Conservation (phyloP, 2,113 vertebrate genomes). For the Prionailurus viverrinus region DNA sequence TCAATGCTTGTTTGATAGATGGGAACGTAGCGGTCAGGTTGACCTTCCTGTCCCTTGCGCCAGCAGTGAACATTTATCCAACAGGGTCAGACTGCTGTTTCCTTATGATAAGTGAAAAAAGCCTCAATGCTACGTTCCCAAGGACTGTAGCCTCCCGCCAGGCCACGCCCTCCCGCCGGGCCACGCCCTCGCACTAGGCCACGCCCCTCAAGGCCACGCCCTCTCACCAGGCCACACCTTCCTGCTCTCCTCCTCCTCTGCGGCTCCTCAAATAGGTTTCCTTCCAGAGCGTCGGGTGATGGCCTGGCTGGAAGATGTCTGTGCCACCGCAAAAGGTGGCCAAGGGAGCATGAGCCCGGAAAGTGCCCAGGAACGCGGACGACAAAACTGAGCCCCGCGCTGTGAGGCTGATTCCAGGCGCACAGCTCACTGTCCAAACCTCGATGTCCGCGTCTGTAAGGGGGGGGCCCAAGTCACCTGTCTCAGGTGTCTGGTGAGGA, state of each 20-base stretch:
- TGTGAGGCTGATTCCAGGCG: not conserved
- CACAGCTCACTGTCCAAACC: not conserved
- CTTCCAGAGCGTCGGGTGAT: not conserved
- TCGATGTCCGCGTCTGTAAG: too few species aligned
- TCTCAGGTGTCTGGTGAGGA: not conserved
- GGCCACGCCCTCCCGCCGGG: not conserved
- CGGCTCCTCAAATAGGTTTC: not conserved
- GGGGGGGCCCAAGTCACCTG: too few species aligned
- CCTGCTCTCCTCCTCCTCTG: not conserved
- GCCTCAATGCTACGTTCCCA: rapidly evolving
- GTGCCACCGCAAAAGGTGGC: not conserved
- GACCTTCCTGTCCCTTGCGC: not conserved
- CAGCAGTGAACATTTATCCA: not conserved
- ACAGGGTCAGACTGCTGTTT: too few species aligned
- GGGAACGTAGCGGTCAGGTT: not conserved
- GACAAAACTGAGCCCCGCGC: not conserved
- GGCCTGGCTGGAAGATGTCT: not conserved
- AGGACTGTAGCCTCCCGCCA: rapidly evolving
- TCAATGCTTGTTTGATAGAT: not conserved
- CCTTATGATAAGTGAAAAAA: rapidly evolving
- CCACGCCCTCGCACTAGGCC: not conserved
- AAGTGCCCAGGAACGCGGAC: not conserved
- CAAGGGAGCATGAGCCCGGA: not conserved
- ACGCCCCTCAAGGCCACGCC: rapidly evolving
- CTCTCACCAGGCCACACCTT: rapidly evolving